phyloP scores from a whole-genome alignment of 2,888 invertebrate genomes.

The Ditylenchus weischeri region DNA sequence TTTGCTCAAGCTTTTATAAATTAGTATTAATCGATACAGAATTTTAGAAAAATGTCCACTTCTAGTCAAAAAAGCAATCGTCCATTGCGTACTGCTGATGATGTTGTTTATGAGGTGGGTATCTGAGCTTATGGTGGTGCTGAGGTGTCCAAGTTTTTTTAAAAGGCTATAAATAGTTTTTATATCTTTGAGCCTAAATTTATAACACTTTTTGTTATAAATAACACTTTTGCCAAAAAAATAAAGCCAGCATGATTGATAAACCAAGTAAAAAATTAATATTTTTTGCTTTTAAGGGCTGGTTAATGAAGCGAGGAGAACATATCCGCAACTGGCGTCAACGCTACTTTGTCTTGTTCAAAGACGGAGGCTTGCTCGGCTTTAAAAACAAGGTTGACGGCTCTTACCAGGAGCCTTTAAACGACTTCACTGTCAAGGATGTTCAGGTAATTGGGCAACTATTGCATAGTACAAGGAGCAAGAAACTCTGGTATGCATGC shows the following conservation, averaged over 20 bases:
- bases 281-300: slow-evolving; percentile 70
- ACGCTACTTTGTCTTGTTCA: slow-evolving; percentile 88
- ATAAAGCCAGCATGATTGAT: too few species aligned
- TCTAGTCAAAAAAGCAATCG: slow-evolving; percentile 20
- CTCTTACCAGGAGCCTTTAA: slow-evolving; percentile 72
- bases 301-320: slow-evolving; percentile 90
- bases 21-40: too few species aligned
- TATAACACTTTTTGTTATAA: too few species aligned
- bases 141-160: too few species aligned
- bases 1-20: not conserved
- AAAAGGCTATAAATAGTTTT: too few species aligned
- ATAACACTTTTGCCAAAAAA: too few species aligned
- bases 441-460: slow-evolving; percentile 32
- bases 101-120: slow-evolving; percentile 22
- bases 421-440: slow-evolving; percentile 75
- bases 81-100: slow-evolving; percentile 21
- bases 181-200: too few species aligned
- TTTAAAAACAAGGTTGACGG: slow-evolving; percentile 83
- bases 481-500: too few species aligned
- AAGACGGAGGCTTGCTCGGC: slow-evolving; percentile 89
- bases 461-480: too few species aligned
- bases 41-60: slow-evolving; percentile 27
- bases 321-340: slow-evolving; percentile 98
- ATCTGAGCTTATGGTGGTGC: not conserved
- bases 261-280: not conserved